Conservation (phyloP, 1,140 invertebrate species). For the Panulirus ornatus region DNA sequence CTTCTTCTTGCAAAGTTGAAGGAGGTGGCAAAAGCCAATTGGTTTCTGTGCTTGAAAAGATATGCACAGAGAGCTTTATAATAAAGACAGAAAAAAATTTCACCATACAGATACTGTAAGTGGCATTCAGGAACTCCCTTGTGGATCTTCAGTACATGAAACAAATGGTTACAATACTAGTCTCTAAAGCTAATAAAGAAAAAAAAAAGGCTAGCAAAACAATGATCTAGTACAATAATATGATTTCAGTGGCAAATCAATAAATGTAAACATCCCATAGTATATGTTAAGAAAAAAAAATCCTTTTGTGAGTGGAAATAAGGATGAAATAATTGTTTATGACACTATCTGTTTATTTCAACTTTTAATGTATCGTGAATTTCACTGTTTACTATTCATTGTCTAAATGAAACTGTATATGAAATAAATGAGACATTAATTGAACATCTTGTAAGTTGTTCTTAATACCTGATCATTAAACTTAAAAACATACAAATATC, state of each 20-base stretch:
- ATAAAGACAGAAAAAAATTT: neutral
- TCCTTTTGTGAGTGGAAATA: too few species aligned
- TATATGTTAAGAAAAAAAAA: too few species aligned
- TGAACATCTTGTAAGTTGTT: too few species aligned
- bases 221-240: neutral
- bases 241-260: neutral
- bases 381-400: too few species aligned
- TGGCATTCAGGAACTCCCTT: slow-evolving; percentile 55
- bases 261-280: too few species aligned
- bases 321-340: too few species aligned
- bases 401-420: too few species aligned
- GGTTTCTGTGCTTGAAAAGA: slow-evolving; percentile 9
- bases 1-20: slow-evolving; percentile 4
- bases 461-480: too few species aligned
- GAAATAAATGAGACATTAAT: too few species aligned
- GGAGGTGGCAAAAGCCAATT: neutral
- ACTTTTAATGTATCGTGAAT: too few species aligned
- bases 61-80: slow-evolving; percentile 2
- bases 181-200: neutral
- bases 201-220: slow-evolving; percentile 6
- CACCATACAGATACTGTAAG: neutral
- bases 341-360: too few species aligned
- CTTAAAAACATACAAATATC: too few species aligned
- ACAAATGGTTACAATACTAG: slow-evolving; percentile 15
- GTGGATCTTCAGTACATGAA: slow-evolving; percentile 47